phyloP scores from a whole-genome alignment of 2,888 invertebrate species.

The Drosophila tanythrix region DNA sequence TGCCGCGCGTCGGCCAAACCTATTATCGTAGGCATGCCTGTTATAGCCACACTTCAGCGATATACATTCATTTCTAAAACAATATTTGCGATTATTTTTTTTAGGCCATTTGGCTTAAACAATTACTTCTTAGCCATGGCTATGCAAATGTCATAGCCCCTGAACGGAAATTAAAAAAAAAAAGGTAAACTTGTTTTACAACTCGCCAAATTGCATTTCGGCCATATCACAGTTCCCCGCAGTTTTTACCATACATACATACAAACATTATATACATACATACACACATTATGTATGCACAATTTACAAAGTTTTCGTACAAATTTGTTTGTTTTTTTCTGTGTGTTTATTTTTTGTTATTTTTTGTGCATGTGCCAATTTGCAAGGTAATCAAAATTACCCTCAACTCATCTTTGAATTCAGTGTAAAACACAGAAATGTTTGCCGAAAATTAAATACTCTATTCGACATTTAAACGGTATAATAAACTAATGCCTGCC shows the following conservation, averaged over 20 bases:
- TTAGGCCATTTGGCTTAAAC: conserved; percentile 11
- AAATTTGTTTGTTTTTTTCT: conserved; percentile 5
- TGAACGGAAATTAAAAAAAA: conserved; percentile 52
- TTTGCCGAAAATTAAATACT: conserved; percentile 4
- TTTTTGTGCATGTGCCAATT: conserved; percentile 27
- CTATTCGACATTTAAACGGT: conserved; percentile 4
- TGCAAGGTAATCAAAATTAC: conserved; percentile 44
- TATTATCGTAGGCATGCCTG: conserved; percentile 4
- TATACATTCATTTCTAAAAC: not conserved
- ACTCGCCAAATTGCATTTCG: conserved; percentile 60
- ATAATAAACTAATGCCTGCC: not conserved
- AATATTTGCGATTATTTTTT: conserved; percentile 20
- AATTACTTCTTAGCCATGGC: conserved; percentile 28
- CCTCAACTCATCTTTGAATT: conserved; percentile 24
- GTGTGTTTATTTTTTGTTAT: conserved; percentile 7
- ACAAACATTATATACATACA: conserved; percentile 3
- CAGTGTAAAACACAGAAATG: conserved; percentile 15
- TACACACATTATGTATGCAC: not conserved
- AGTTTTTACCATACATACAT: conserved; percentile 30
- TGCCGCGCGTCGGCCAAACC: conserved; percentile 29
- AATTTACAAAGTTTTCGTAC: not conserved
- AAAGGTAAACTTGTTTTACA: conserved; percentile 71
- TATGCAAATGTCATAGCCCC: conserved; percentile 68
- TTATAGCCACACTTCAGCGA: conserved; percentile 4
- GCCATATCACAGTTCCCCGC: conserved; percentile 5